These are phyloP conservation scores for Picus viridis DNA, from an alignment of 2,797 vertebrate genomes.

Conservation along the genomic window DNA sequence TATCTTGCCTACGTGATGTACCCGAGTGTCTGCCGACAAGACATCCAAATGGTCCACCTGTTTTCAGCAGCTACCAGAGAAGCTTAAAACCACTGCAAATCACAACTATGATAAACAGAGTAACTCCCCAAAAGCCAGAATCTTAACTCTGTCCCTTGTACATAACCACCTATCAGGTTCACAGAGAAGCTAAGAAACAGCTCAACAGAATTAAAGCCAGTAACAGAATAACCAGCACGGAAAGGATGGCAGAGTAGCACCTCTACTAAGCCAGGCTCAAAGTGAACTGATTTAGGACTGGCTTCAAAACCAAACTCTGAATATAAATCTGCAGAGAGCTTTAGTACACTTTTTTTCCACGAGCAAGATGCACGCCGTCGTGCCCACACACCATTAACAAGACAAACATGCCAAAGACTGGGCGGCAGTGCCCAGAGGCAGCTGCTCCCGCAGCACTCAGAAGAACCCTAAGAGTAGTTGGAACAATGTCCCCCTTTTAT, in stretches of 20 bases:
- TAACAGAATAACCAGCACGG: background rate
- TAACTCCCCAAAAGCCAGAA: background rate
- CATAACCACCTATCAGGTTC: background rate
- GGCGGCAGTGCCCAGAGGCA: background rate
- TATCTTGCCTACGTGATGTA: background rate
- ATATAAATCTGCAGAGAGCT: background rate
- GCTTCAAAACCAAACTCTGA: background rate
- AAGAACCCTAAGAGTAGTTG: background rate
- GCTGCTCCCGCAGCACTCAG: background rate
- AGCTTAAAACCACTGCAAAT: background rate
- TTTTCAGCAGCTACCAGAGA: background rate
- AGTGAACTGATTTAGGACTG: background rate
- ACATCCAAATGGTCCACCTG: background rate
- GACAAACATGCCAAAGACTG: background rate
- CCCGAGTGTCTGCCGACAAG: background rate
- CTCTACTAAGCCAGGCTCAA: background rate
- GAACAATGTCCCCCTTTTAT: conserved; percentile 36
- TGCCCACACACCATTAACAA: background rate
- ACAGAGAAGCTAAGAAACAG: background rate
- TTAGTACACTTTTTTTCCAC: background rate
- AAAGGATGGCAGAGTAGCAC: background rate
- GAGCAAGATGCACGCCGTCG: background rate
- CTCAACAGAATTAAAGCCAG: background rate
- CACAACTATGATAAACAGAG: background rate
- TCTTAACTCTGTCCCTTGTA: background rate